Base-by-base conservation (phyloP, 2,797 vertebrate genomes). In the Paguma larvata region DNA sequence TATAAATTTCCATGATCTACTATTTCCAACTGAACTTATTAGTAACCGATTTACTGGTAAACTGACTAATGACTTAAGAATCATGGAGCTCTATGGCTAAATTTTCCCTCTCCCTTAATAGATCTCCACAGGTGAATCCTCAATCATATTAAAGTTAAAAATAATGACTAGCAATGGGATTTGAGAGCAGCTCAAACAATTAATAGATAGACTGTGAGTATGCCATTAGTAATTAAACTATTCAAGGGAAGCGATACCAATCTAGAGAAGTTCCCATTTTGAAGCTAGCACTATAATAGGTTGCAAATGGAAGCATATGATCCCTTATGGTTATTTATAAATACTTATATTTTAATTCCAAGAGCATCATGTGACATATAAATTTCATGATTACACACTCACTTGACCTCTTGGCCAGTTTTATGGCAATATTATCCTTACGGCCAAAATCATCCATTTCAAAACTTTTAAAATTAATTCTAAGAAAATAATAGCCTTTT, bases 111-210 rank as follows among this genome's bases (percentile, higher is more conserved):
- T 95, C 56, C 38, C 44, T 86, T 92, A 98, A 93, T 88, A 18
- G 15, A 91, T 95, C 92, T 95, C 51, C 25, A 73, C 34, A 96
- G 21, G 70, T 59, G 97, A 94, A 85, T 97, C 84, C 6, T 93
- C 53, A 95, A 18, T 94, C 14, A 83, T 92, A 97, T 95, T 97
- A 94, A 53, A 97, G 91, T 68, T 95, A 83, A 92, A 97, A 97
- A 91, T 96, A 98, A 97, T 96, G 96, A 78, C 21, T n/a, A 48
- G 34, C 38, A 19, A 97, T 85, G 96, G 72, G 85, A 91, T 79
- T 89, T 97, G 93, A 63, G 95, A 95, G 12, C 59, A 90, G 46
- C 94, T 95, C 34, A 94, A 97, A 89, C 68, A 92, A 84, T 95
- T 97, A 97, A 97, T 96, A 97, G 91, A 84, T 92, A 97, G 27